Evolutionary conservation across 2,888 invertebrate genomes (phyloP).

Genomic region (Caenorhabditis wallacei): DNA sequence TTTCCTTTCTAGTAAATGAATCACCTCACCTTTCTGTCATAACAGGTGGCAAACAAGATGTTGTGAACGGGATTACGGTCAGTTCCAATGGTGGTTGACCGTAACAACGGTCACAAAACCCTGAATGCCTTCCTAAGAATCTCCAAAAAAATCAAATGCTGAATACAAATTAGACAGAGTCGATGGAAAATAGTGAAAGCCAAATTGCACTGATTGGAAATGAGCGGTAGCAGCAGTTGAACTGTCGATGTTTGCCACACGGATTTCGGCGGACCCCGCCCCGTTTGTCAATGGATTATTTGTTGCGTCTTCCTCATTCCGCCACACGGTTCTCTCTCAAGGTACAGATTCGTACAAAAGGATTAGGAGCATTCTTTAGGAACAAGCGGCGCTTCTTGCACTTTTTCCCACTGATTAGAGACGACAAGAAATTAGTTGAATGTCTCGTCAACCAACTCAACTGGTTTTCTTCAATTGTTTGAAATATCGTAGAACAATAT

Average conservation of each 20-base stretch:
- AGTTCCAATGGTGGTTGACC: constrained; percentile 52
- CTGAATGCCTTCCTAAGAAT: neutral
- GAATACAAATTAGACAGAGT: neutral
- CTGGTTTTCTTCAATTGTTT: constrained; percentile 13
- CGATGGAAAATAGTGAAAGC: neutral
- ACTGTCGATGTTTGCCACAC: constrained; percentile 60
- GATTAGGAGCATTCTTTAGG: constrained; percentile 60
- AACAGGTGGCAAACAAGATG: constrained; percentile 32
- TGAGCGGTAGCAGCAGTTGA: constrained; percentile 35
- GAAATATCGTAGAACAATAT: neutral
- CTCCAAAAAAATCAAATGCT: neutral
- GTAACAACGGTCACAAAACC: constrained; percentile 71
- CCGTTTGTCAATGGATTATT: constrained; percentile 67
- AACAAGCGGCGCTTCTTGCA: constrained; percentile 55
- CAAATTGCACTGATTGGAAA: constrained; percentile 48
- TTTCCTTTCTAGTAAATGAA: constrained; percentile 40
- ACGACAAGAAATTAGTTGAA: constrained; percentile 22
- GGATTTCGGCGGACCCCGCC: constrained; percentile 56
- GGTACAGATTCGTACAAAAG: constrained; percentile 63
- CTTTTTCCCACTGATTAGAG: constrained; percentile 56
- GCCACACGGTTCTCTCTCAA: constrained; percentile 45
- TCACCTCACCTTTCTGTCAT: constrained; percentile 17
- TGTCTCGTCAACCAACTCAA: constrained; percentile 13
- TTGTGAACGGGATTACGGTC: constrained; percentile 74
- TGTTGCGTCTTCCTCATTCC: constrained; percentile 51